Conservation (phyloP, 2,888 invertebrate genomes). For the Azorinus chamasolen region DNA sequence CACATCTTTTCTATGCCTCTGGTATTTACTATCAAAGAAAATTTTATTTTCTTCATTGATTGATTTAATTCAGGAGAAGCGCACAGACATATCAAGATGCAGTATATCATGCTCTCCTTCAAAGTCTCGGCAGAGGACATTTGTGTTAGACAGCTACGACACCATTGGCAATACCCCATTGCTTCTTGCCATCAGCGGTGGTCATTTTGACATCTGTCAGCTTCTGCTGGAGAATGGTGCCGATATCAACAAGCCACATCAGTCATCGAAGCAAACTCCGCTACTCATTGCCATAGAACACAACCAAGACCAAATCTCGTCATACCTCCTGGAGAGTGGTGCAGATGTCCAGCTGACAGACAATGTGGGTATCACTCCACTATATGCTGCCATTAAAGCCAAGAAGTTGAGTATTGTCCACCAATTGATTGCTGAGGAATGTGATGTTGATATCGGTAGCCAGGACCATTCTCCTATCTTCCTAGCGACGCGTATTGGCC, state of each 20-base stretch:
- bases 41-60: no score
- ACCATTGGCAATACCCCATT: conserved; percentile 72
- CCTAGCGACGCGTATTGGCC: conserved; percentile 73
- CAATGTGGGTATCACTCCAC: conserved; percentile 77
- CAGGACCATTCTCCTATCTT: conserved; percentile 79
- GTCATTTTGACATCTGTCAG: conserved; percentile 96
- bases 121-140: neutral
- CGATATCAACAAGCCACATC: conserved; percentile 91
- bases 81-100: conserved; percentile 11
- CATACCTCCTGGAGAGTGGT: conserved; percentile 94
- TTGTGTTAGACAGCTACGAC: conserved; percentile 52
- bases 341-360: conserved; percentile 89
- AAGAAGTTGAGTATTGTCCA: conserved; percentile 61
- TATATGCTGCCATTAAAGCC: conserved; percentile 75
- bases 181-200: conserved; percentile 85
- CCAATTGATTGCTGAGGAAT: conserved; percentile 68
- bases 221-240: conserved; percentile 95
- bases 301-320: conserved; percentile 94
- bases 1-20: no score
- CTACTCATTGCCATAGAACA: conserved; percentile 93
- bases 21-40: no score
- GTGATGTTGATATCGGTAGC: conserved; percentile 77
- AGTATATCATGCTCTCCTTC: conserved; percentile 8
- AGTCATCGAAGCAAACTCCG: conserved; percentile 88
- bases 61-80: neutral